phyloP scores from a whole-genome alignment of 2,113 vertebrate species.

The Sinocyclocheilus maitianheensis region DNA sequence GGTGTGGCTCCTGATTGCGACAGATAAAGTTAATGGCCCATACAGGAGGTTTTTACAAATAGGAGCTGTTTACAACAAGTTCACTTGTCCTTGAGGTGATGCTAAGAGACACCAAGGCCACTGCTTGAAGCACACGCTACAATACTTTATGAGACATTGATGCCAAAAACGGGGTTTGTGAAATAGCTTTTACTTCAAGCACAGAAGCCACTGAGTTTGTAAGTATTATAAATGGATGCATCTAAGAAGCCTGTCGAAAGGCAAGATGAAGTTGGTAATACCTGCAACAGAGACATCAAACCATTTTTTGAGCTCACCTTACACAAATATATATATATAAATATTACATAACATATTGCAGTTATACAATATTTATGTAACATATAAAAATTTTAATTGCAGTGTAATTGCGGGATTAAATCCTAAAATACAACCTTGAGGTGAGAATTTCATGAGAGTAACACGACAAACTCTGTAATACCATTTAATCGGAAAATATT shows the following conservation, averaged over 20 bases:
- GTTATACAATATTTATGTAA: background rate
- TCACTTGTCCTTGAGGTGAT: conserved; percentile 56
- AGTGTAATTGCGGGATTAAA: background rate
- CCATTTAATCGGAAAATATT: background rate
- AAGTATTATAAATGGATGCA: background rate
- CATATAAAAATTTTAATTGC: background rate
- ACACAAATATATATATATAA: conserved; percentile 54
- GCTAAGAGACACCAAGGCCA: conserved; percentile 22
- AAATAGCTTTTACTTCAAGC: background rate
- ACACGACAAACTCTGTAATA: background rate
- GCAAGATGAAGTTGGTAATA: background rate
- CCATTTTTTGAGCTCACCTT: conserved; percentile 63
- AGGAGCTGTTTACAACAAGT: conserved; percentile 44
- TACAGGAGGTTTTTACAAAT: conserved; percentile 58
- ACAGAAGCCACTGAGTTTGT: background rate
- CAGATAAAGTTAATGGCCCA: conserved; percentile 61
- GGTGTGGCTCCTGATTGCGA: conserved; percentile 49
- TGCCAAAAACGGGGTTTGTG: background rate
- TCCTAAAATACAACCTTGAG: background rate
- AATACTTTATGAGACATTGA: background rate
- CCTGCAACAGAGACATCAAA: background rate
- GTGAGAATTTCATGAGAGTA: background rate
- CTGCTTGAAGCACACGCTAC: background rate
- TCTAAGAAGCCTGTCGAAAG: background rate
- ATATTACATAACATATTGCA: background rate